These are phyloP conservation scores for Ranitomeya imitator DNA, from an alignment of 2,113 vertebrate species.

Conservation along the genomic window DNA sequence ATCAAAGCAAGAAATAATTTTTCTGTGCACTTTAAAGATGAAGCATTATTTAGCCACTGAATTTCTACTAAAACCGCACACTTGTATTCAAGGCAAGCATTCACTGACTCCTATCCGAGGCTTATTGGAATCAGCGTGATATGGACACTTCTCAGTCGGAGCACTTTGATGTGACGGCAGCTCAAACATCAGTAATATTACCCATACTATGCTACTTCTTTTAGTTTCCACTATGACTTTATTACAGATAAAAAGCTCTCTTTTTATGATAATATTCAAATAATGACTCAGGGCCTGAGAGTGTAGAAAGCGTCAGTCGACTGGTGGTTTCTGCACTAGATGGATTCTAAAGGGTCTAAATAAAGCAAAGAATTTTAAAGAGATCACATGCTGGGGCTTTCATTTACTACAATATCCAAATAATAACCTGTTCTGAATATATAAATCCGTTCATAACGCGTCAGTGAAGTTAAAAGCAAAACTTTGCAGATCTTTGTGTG, in stretches of 20 bases:
- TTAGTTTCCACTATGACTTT: conserved; percentile 5
- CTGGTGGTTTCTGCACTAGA: too few species aligned
- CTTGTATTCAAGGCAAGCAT: conserved; percentile 2
- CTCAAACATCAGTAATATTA: conserved; percentile 31
- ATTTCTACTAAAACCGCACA: not conserved
- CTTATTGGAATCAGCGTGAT: conserved; percentile 29
- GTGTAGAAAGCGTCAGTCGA: too few species aligned
- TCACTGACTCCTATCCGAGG: not conserved
- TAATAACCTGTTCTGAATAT: conserved; percentile 1
- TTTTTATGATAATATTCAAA: not conserved
- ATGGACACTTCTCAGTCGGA: conserved; percentile 15
- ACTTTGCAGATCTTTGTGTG: not conserved
- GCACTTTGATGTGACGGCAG: conserved; percentile 30
- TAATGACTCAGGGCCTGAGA: not conserved
- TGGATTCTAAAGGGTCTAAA: too few species aligned
- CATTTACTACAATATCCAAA: not conserved
- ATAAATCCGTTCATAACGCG: not conserved
- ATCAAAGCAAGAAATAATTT: not conserved
- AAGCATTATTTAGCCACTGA: not conserved
- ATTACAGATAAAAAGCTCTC: not conserved
- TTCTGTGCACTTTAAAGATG: not conserved
- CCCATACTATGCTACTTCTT: not conserved
- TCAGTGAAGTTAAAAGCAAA: not conserved
- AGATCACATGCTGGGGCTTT: too few species aligned
- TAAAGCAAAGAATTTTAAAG: too few species aligned